phyloP scores from a whole-genome alignment of 1,140 invertebrate genomes.

The Eueides isabella region DNA sequence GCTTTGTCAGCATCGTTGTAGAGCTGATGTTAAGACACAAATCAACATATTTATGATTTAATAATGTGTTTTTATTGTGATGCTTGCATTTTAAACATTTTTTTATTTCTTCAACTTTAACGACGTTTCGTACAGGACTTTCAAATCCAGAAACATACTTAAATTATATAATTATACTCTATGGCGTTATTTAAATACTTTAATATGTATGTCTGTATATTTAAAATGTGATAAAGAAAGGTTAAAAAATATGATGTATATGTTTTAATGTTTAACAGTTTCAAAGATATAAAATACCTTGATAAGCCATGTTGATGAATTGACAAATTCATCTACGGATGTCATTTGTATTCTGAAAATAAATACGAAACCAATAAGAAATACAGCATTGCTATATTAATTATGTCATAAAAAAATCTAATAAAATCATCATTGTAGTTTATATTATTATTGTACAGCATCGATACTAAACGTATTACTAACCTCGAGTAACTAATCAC shows the following conservation, averaged over 20 bases:
- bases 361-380: not conserved
- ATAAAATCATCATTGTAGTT: not conserved
- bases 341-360: constrained; percentile 67
- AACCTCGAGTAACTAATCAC: constrained; percentile 55
- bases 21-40: not conserved
- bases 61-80: too few relatives aligned
- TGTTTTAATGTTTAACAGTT: not conserved
- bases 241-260: too few relatives aligned
- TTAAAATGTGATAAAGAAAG: too few relatives aligned
- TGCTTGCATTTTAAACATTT: too few relatives aligned
- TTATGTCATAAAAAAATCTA: not conserved
- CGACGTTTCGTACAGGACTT: too few relatives aligned
- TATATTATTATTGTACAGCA: not conserved
- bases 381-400: not conserved
- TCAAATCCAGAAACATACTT: too few relatives aligned
- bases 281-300: constrained; percentile 56
- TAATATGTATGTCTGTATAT: too few relatives aligned
- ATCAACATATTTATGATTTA: not conserved
- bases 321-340: constrained; percentile 77
- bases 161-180: too few relatives aligned
- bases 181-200: too few relatives aligned
- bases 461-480: constrained; percentile 24
- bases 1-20: not conserved
- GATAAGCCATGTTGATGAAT: constrained; percentile 74
- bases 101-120: too few relatives aligned